Evolutionary conservation across 2,797 vertebrate genomes (phyloP), one percentile per base, ranked within the genome.

Genomic region (Threskiornis aethiopicus): DNA sequence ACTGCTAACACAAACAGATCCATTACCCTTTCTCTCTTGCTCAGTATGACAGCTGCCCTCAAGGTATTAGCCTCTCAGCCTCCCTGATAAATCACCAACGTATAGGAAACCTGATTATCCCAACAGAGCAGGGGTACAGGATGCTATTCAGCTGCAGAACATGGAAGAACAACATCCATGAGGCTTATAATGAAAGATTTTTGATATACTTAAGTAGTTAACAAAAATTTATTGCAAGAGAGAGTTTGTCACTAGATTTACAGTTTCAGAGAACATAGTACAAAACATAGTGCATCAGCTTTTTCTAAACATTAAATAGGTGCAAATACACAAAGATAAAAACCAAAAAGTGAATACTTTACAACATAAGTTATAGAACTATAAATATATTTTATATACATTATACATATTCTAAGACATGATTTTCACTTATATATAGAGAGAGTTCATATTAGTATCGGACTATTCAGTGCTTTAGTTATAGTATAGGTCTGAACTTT

Each of bases 141-240:
- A 67, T 58, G 46, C 46, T 78, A 66, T 79, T 95, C 76, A 92
- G 75, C 89, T 71, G 95, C 78, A 82, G 93, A 95, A 79, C 93
- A 96, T 58, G 71, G 96, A 96, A 96, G 93, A 96, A 85, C 80
- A 96, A 93, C 87, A 92, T 96, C 70, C 67, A 25, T 47, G 81
- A 97, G 71, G 76, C 79, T 90, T 93, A 91, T 81, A 97, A 96
- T 94, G 93, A 96, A 96, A 91, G 67, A 96, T 98, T 95, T 96
- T 96, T 97, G 16, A 93, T 97, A 97, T 97, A 88, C 96, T 97
- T 96, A 96, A 97, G 97, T 98, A 97, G 89, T 98, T 98, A 98
- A 98, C 98, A 98, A 97, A 98, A 98, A 98, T 98, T 98, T 98
- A 98, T 98, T 98, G 98, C 98, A 98, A 98, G 98, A 98, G 97